Base-by-base conservation (phyloP, 2,113 vertebrate genomes). In the Ranitomeya variabilis region DNA sequence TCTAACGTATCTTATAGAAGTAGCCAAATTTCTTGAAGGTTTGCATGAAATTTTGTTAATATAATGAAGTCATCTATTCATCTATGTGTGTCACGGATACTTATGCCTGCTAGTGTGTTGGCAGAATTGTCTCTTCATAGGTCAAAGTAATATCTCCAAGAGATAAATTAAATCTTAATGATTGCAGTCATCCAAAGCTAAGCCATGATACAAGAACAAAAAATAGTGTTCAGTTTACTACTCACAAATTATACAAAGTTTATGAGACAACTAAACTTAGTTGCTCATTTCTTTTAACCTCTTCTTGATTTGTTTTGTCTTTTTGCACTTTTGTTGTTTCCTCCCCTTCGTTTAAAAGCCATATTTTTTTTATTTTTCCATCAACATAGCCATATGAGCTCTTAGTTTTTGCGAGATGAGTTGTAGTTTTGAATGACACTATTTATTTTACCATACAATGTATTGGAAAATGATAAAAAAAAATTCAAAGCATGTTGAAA, bases 101-200 rank as follows among this genome's bases (percentile, higher is more conserved):
- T 82, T 21, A 76, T 83, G 67, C 80, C 79, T 83, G 80, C 66
- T 19, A 76, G 80, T 74, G 14, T 73, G 52, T 83, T 74, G 86
- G 86, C 86, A 88, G 55, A 62, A 74, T 59, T 60, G 37, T 57
- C 83, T 88, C 54, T 45, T 45, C 59, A 81, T 59, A 80, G 80
- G 86, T 88, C 79, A 88, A 82, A 87, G 60, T 60, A 0, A 82
- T 83, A 80, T 83, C 80, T 88, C 57, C 21, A 66, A 81, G 80
- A 76, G 67, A 83, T 57, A 59, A 54, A 88, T 88, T 83, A 88
- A 88, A 88, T 76, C 37, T 76, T 83, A 83, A 88, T 88, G 55
- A 88, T 64, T 23, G 26, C 80, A 88, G 67, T 77, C 80, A 88
- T 83, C 57, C 37, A 88, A 88, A 8, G 77, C 67, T 64, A 60